Percentiles rank a stretch among this genome's conserved stretches.
These are phyloP conservation scores for Eulemur coronatus DNA, from an alignment of 2,797 vertebrate genomes.

Conservation along the genomic window DNA sequence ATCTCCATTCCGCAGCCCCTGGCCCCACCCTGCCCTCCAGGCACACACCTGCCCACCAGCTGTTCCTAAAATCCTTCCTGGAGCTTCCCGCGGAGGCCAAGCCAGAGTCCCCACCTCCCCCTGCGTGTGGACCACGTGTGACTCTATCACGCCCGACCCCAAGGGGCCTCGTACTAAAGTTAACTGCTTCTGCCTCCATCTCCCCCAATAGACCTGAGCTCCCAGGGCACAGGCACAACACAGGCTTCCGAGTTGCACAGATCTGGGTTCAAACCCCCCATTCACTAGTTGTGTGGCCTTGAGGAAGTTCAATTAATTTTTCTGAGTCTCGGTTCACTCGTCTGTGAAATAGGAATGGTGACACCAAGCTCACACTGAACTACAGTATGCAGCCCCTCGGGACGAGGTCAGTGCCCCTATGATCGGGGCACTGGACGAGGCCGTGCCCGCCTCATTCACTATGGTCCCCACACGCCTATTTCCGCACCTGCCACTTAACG, in stretches of 20 bases:
- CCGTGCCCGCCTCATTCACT: background rate
- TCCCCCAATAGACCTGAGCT: background rate
- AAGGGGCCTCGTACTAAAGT: background rate
- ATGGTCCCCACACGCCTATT: background rate
- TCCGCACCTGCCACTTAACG: background rate
- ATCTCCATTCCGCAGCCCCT: background rate
- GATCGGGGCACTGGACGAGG: too few relatives aligned
- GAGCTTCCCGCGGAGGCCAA: background rate
- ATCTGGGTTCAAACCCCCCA: background rate
- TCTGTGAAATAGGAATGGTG: background rate
- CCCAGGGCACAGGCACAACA: background rate
- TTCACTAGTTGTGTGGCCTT: background rate
- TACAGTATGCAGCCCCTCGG: fast-evolving
- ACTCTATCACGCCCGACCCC: background rate
- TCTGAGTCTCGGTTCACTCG: background rate
- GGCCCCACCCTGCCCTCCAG: background rate
- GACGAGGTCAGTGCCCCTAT: background rate
- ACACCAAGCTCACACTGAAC: background rate
- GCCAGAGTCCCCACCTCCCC: background rate
- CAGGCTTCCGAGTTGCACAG: background rate
- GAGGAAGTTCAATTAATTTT: background rate
- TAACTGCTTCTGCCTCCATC: background rate
- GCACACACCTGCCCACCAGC: background rate
- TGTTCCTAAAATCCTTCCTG: background rate
- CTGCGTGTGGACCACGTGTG: fast-evolving